Evolutionary conservation across 1,140 invertebrate species (phyloP).

Genomic region (Bombus ignitus): DNA sequence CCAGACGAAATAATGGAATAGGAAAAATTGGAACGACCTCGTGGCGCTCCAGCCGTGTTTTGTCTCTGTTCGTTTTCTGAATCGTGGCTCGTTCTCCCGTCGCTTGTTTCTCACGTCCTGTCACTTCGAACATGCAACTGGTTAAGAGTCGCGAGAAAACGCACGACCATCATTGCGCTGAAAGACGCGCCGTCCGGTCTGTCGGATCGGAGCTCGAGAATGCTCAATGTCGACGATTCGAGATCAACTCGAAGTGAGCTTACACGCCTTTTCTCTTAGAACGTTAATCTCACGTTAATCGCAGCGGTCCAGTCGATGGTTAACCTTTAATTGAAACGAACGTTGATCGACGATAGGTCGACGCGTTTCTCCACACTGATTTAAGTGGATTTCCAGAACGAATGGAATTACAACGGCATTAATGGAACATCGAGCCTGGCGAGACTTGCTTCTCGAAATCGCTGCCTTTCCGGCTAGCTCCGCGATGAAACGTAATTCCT

Average conservation of each 20-base stretch:
- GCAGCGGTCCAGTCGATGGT: neutral
- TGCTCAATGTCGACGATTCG: neutral
- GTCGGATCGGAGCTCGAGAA: neutral
- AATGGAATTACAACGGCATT: neutral
- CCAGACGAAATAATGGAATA: neutral
- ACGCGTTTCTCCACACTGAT: neutral
- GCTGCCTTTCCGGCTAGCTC: neutral
- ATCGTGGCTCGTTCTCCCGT: neutral
- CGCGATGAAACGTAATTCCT: neutral
- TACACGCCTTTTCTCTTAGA: neutral
- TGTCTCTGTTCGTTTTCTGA: neutral
- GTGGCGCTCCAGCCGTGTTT: neutral
- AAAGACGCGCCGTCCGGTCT: neutral
- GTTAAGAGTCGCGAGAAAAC: neutral
- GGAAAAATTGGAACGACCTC: constrained; percentile 13
- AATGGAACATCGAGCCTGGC: neutral
- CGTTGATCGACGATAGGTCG: neutral
- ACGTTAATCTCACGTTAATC: neutral
- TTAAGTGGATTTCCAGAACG: neutral
- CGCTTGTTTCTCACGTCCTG: neutral
- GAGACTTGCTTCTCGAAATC: constrained; percentile 5
- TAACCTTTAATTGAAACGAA: constrained; percentile 34
- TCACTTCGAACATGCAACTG: constrained; percentile 11
- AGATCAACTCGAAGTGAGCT: constrained; percentile 18
- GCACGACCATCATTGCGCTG: neutral